A percentile compares a stretch with the other conserved stretches of the same genome.
Conservation (phyloP, 2,113 vertebrate genomes). For the Nesoenas mayeri region DNA sequence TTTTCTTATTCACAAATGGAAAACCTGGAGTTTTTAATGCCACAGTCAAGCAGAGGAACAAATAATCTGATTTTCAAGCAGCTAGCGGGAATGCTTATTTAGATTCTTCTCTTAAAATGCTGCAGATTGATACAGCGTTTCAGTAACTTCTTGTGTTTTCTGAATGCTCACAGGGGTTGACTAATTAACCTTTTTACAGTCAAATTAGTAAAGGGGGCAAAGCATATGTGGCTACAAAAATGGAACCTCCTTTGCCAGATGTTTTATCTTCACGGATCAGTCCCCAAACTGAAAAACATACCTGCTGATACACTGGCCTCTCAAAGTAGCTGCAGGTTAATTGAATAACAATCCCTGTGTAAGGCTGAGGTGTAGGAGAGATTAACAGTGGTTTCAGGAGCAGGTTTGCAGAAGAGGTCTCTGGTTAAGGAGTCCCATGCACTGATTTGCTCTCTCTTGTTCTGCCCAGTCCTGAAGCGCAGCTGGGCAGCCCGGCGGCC, state of each 20-base stretch:
- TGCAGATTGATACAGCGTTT: not conserved
- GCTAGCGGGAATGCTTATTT: not conserved
- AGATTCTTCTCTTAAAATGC: not conserved
- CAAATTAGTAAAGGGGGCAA: not conserved
- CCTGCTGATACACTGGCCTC: not conserved
- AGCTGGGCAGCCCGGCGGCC: not conserved
- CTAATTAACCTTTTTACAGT: not conserved
- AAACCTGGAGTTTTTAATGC: not conserved
- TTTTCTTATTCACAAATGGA: not conserved
- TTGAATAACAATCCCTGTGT: rapidly evolving
- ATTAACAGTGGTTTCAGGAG: not conserved
- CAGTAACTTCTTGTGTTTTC: not conserved
- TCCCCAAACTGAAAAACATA: not conserved
- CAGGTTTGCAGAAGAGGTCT: not conserved
- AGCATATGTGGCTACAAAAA: not conserved
- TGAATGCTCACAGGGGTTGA: not conserved
- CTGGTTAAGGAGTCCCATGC: not conserved
- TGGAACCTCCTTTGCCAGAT: not conserved
- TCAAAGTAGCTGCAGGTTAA: not conserved
- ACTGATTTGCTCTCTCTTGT: not conserved
- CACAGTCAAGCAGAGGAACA: not conserved
- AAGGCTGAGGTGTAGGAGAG: not conserved
- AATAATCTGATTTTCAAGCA: not conserved
- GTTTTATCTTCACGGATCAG: not conserved
- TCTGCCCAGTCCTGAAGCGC: conserved; percentile 38